Base-by-base conservation (phyloP, 2,113 vertebrate genomes). In the Bubalus kerabau region DNA sequence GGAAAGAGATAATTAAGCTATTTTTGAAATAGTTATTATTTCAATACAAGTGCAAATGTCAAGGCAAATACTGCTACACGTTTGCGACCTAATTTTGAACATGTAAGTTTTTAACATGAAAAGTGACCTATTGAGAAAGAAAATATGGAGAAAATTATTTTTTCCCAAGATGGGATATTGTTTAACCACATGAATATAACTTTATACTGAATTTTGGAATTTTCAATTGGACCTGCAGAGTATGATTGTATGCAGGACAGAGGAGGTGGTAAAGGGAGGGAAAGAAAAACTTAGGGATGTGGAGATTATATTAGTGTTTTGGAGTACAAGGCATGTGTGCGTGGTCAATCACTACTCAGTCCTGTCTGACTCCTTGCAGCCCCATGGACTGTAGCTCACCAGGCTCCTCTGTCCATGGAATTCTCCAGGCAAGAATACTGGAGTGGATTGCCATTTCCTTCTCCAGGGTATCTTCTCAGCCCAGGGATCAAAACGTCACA, bases 231-330 rank as follows among this genome's bases (percentile, higher is more conserved):
- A 78, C 19, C 24, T 62, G 17, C 6, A 84, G 21, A 74, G 17
- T 14, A 46, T 36, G 50, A 50, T 23, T 50, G 2, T 26, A 48
- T 57, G 14, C 15, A 81, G 23, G 15, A 50, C 32, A 14, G 21
- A 84, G 28, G 6, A n/a, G 1, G 2, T 6, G 1, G 1, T 57
- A 3, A 59, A 78, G 1, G 6, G 7, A 52, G 2, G 9, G 1
- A 11, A 7, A 46, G n/a, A 30, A 60, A 80, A 56, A 50, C 17
- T 50, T 0, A 76, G 24, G 9, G 14, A 60, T 56, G 14, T 0
- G 2, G 5, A 76, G 28, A 56, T 4, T 7, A 50, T 32, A 36
- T 50, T 32, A 36, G 40, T 11, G 40, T 48, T 26, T 11, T 64
- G 32, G 23, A 74, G 1, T 36, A 52, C 59, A 59, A 93, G 32